Evolutionary conservation across 2,888 invertebrate species (phyloP), one percentile per base, ranked within the genome.

Genomic region (Sceliomorpha sp.): DNA sequence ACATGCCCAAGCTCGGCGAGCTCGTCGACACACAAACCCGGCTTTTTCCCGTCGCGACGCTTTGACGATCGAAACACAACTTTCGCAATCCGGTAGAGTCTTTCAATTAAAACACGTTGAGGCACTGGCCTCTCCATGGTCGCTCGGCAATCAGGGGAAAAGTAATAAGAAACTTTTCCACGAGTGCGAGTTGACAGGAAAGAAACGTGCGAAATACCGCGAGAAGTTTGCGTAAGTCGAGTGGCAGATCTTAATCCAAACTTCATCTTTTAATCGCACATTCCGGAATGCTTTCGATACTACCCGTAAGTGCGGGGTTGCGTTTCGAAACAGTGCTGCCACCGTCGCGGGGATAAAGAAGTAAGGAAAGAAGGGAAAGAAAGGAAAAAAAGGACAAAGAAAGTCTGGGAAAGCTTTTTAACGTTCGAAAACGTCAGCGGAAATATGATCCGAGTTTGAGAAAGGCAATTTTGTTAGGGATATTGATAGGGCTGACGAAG

Each of bases 21-120:
- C 20, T 20, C 29, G 29, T 29, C n/a, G 7, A 29, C 9, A 29
- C 29, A 29, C 2, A 29, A n/a, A n/a, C 39, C 36, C 34, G 20
- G 27, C 36, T 60, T 51, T 51, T 34, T 34, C 51, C 29, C 10
- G 26, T 50, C 27, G 13, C 12, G 29, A 10, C 34, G 47, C 34
- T 32, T 9, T 32, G 10, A 32, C 12, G 9, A 32, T 32, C 12
- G 9, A 32, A 13, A 13, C n/a, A 14, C 29, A 45, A 29, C 17
- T 47, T 47, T 32, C 10, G 34, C 32, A 47, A 47, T 47, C 27
- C 29, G 29, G 32, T 17, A 17, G 44, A 44, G 44, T 44, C 44
- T 53, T 62, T 44, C 60, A 53, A 62, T 62, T 62, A 62, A 45
- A 62, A 14, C 36, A 27, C 44, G 60, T 59, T 17, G 15, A 50